Evolutionary conservation across 2,797 vertebrate genomes (phyloP), one percentile per base, ranked within the genome.

Genomic region (Myotis vivesi): DNA sequence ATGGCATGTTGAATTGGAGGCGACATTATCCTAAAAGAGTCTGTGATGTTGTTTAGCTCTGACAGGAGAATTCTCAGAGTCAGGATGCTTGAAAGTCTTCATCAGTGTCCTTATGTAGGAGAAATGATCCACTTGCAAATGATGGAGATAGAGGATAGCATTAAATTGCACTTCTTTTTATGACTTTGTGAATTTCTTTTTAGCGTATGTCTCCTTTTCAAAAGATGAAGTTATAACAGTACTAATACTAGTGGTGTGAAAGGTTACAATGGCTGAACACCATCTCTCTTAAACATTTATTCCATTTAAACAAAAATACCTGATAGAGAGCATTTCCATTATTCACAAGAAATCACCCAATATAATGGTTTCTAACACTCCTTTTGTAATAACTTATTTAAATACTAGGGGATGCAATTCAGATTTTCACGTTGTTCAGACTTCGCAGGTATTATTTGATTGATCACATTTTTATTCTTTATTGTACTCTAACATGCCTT

Each of bases 301-400:
- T 98, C 96, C 97, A 98, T 96, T 98, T 98, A 97, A 97, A 98
- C 97, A 98, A 98, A 98, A 98, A 98, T 98, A 98, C 96, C 94
- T 96, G 97, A 97, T 97, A 97, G 97, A 98, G 95, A 98, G 95
- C 95, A 96, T 97, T 98, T 98, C 96, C 98, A 97, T 98, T 98
- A 98, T 97, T 98, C 97, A 96, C 97, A 96, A 97, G 98, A 98
- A 98, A 98, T 98, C 98, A 97, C 97, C 96, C 93, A 98, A 97
- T 97, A 98, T 97, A 98, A 98, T 98, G 97, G 97, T 97, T 98
- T 96, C 97, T 97, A 98, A 97, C 96, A 90, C 88, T 98, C 86
- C 96, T 98, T 98, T 98, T 97, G 96, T 98, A 98, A 98, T 97
- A 97, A 97, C 97, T 98, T 98, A 98, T 98, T 98, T 98, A 98